Percentiles rank a stretch among this genome's conserved stretches.
phyloP scores from a whole-genome alignment of 1,140 invertebrate species.

The Ceratosolen solmsi region DNA sequence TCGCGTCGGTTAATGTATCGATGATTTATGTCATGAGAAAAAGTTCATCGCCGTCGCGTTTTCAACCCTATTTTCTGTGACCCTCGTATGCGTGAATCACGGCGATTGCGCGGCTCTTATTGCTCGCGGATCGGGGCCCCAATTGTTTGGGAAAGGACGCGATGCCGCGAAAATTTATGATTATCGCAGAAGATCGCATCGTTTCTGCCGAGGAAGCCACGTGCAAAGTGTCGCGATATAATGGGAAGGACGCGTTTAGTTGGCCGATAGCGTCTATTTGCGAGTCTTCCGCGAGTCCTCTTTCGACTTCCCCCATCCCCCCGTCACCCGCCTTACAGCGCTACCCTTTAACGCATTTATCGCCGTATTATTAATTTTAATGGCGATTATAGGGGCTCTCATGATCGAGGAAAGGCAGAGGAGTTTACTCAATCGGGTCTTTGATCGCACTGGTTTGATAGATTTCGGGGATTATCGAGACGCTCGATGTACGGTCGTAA shows the following conservation, averaged over 20 bases:
- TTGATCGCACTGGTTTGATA: background rate
- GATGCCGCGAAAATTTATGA: background rate
- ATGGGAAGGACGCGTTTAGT: background rate
- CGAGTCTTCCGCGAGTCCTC: too few species aligned
- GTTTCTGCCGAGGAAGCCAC: background rate
- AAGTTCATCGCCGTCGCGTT: background rate
- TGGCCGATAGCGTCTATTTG: background rate
- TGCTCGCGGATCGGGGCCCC: background rate
- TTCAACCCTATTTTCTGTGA: background rate
- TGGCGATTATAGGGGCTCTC: background rate
- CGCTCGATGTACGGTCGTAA: background rate
- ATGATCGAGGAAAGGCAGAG: background rate
- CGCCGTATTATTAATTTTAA: background rate
- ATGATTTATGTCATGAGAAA: conserved; percentile 42
- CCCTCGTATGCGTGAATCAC: background rate
- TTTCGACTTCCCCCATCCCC: too few species aligned
- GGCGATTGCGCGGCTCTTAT: background rate
- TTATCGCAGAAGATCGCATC: background rate
- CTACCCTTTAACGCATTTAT: background rate
- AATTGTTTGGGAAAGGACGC: background rate
- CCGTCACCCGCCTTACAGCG: too few species aligned
- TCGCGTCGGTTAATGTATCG: background rate
- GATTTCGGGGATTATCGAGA: background rate
- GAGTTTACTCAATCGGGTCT: background rate
- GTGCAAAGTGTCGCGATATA: background rate